These are phyloP conservation scores for Melieria crassipennis DNA, from an alignment of 2,888 invertebrate species.

Conservation along the genomic window DNA sequence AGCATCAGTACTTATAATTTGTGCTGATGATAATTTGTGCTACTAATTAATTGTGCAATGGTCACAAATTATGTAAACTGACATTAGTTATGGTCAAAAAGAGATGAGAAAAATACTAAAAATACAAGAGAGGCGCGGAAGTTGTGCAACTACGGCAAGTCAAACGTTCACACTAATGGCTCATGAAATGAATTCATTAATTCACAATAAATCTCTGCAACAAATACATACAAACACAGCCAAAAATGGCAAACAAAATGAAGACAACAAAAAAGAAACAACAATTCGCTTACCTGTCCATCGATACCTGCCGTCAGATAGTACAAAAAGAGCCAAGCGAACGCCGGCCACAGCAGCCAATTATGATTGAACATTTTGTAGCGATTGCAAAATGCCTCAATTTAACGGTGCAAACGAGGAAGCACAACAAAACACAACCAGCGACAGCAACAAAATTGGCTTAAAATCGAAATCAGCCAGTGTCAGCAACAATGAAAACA, in stretches of 20 bases:
- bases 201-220: too few species aligned
- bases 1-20: too few species aligned
- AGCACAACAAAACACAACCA: not conserved
- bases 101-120: too few species aligned
- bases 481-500: too few species aligned
- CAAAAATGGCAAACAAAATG: not conserved
- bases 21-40: too few species aligned
- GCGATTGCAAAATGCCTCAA: slow-evolving; percentile 4
- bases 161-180: not conserved
- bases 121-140: too few species aligned
- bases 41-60: too few species aligned
- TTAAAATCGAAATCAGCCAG: too few species aligned
- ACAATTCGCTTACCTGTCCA: slow-evolving; percentile 29
- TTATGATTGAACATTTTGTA: slow-evolving; percentile 39
- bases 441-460: too few species aligned
- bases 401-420: slow-evolving; percentile 14
- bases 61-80: too few species aligned
- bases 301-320: slow-evolving; percentile 18
- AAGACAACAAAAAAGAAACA: not conserved
- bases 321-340: slow-evolving; percentile 39
- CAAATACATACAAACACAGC: not conserved
- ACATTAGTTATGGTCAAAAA: too few species aligned
- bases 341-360: slow-evolving; percentile 40
- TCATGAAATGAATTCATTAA: not conserved
- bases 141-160: too few species aligned